A percentile compares a stretch with the other conserved stretches of the same genome.
Evolutionary conservation across 2,797 vertebrate species (phyloP).

Genomic region (Macroramphosus scolopax): DNA sequence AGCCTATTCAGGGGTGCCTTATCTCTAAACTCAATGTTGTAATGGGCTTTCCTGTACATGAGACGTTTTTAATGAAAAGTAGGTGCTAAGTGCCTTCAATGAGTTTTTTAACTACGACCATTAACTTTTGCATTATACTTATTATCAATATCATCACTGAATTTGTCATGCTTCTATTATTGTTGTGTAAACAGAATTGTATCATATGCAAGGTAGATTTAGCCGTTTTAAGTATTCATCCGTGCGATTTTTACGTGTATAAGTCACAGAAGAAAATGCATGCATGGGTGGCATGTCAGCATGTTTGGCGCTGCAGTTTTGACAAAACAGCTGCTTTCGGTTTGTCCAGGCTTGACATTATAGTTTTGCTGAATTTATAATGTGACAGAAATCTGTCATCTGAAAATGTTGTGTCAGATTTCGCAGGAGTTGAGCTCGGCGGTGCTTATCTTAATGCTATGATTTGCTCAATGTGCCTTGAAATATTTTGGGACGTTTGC

Average conservation of each 20-base stretch:
- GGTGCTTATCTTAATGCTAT: too few species aligned
- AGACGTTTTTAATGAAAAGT: constrained; percentile 27
- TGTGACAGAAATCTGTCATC: too few species aligned
- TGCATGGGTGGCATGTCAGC: not conserved
- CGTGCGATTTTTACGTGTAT: constrained; percentile 9
- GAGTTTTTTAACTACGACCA: constrained; percentile 9
- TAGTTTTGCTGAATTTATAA: too few species aligned
- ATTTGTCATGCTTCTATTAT: constrained; percentile 2
- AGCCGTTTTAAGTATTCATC: constrained; percentile 9
- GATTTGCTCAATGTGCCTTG: too few species aligned
- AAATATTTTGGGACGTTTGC: too few species aligned
- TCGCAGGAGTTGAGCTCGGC: too few species aligned
- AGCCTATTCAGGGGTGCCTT: constrained; percentile 61
- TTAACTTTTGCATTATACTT: constrained; percentile 15
- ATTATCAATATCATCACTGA: not conserved
- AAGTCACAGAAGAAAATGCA: not conserved
- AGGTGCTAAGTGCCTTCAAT: constrained; percentile 63
- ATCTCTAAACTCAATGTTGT: constrained; percentile 25
- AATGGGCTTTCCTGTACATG: too few species aligned
- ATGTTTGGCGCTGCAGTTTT: constrained; percentile 2
- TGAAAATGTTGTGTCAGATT: too few species aligned
- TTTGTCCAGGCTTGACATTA: too few species aligned
- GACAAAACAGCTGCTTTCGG: not conserved
- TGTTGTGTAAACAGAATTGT: constrained; percentile 5
- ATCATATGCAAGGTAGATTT: constrained; percentile 17